A percentile compares a stretch with the other conserved stretches of the same genome.
phyloP scores from a whole-genome alignment of 2,797 vertebrate species.

The Urosaurus nigricauda region DNA sequence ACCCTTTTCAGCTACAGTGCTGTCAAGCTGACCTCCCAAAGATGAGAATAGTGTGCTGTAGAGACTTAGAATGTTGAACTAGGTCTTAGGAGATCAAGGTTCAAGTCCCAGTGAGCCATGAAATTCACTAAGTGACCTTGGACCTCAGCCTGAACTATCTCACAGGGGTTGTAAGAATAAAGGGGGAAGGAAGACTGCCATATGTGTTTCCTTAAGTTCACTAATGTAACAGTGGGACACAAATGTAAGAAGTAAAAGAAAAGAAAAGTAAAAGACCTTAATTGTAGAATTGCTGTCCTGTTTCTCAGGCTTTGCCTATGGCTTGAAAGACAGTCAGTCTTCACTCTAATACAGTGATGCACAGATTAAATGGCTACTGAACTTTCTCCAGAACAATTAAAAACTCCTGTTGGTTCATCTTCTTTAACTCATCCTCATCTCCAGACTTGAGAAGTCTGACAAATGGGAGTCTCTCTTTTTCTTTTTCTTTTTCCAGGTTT shows the following conservation, averaged over 20 bases:
- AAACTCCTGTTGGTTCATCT: conserved; percentile 24
- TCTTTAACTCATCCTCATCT: conserved; percentile 68
- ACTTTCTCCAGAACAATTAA: conserved; percentile 45
- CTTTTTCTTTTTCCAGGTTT: no score
- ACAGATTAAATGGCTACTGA: conserved; percentile 57
- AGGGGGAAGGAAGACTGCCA: no score
- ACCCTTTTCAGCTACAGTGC: conserved; percentile 31
- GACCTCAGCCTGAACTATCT: no score
- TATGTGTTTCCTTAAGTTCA: no score
- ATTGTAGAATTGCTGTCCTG: conserved; percentile 48
- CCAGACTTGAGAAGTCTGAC: conserved; percentile 78
- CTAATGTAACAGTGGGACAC: no score
- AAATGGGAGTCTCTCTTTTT: conserved; percentile 73
- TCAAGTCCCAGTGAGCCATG: no score
- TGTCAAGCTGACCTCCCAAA: neutral
- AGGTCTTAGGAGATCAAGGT: no score
- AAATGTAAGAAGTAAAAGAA: no score
- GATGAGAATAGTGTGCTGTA: no score
- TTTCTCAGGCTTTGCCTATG: conserved; percentile 62
- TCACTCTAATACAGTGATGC: conserved; percentile 45
- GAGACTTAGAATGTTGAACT: no score
- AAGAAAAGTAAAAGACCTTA: conserved; percentile 41
- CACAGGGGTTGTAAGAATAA: no score
- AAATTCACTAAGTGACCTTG: no score
- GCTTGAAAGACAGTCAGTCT: conserved; percentile 16